Evolutionary conservation across 2,113 vertebrate species (phyloP), one percentile per base, ranked within the genome.

Genomic region (Burhinus bistriatus): DNA sequence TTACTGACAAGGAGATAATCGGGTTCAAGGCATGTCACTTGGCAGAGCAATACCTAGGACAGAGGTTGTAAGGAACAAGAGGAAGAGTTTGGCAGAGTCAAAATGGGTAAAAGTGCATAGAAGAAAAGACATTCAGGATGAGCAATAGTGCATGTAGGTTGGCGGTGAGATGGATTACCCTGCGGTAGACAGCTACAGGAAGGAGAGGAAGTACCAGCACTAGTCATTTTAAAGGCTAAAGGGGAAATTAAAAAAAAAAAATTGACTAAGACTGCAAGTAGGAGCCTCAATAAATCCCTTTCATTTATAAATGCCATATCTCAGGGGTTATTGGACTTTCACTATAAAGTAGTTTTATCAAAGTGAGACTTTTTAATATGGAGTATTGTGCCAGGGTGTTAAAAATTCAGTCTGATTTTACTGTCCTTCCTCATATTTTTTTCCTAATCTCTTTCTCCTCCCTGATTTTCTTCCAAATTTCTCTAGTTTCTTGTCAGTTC

Each of bases 141-240:
- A 95, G 59, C 1, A 5, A 38, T n/a, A 49, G 64, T 1, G 0
- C 59, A 19, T 0, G 0, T 26, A 45, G 34, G 40, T 66, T 78
- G 59, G 54, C 32, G 1, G n/a, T 8, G 58, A 83, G 68, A 92
- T 83, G 58, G 72, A 77, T 92, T 72, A 54, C 40, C 25, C 36
- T 83, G 51, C 20, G 58, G 76, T 83, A 83, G 54, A 30, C 62
- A 69, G 57, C 71, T 65, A 25, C 40, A 70, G 76, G 76, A 61
- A 88, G 49, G 59, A 75, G 57, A 51, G 62, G 34, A 36, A 26
- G 34, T 65, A 52, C 36, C 42, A 68, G 44, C 44, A 76, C 12
- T 82, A 83, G 40, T 49, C 23, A 73, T 80, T 93, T 80, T 69
- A 65, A 89, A 83, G 36, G 45, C 75, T 83, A 30, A 92, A 65